Percentiles rank a stretch among this genome's conserved stretches.
phyloP scores from a whole-genome alignment of 2,797 vertebrate species.

The Enteromius anoplus region DNA sequence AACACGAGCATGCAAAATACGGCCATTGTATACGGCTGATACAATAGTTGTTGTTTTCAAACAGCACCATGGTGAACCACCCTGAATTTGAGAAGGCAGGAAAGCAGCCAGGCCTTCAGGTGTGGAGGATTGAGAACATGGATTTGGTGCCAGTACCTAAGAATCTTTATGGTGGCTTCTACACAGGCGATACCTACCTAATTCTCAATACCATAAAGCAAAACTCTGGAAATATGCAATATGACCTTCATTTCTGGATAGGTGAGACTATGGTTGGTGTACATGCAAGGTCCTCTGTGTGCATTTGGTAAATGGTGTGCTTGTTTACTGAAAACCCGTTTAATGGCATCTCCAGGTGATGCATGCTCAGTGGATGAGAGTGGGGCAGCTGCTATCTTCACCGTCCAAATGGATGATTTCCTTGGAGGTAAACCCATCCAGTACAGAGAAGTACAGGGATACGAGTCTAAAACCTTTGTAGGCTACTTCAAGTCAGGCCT shows the following conservation, averaged over 20 bases:
- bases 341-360: slow-evolving; percentile 72
- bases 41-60: not conserved
- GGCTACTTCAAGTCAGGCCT: slow-evolving; percentile 91
- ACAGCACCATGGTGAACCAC: slow-evolving; percentile 78
- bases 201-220: slow-evolving; percentile 81
- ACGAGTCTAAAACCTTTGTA: slow-evolving; percentile 83
- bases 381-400: slow-evolving; percentile 85
- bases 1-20: slow-evolving; percentile 1
- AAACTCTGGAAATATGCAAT: slow-evolving; percentile 76
- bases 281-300: not conserved
- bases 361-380: slow-evolving; percentile 86
- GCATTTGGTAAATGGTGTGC: not conserved
- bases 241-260: slow-evolving; percentile 88
- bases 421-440: slow-evolving; percentile 84
- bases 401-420: slow-evolving; percentile 88
- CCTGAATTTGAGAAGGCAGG: slow-evolving; percentile 85
- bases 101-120: slow-evolving; percentile 83
- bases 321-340: not conserved
- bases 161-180: slow-evolving; percentile 85
- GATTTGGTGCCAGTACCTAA: slow-evolving; percentile 84
- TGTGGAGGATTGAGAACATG: slow-evolving; percentile 90
- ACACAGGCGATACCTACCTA: slow-evolving; percentile 86
- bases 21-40: slow-evolving; percentile 4
- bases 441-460: slow-evolving; percentile 85
- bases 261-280: slow-evolving; percentile 69